A percentile compares a stretch with the other conserved stretches of the same genome.
Evolutionary conservation across 2,797 vertebrate species (phyloP).

Genomic region (Allobates femoralis): DNA sequence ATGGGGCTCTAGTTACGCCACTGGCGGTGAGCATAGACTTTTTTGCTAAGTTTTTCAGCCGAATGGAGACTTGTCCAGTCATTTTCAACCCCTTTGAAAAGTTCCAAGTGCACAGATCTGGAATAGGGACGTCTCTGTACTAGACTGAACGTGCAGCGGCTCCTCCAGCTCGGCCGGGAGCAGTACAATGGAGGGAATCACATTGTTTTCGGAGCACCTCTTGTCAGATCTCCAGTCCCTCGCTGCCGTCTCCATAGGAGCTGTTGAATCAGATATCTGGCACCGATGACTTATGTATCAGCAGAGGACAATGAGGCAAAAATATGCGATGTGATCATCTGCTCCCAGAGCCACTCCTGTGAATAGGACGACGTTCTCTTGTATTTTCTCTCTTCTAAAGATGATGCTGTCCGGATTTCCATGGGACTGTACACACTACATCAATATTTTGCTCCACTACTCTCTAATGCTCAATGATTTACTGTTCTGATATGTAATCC

Average conservation of each 20-base stretch:
- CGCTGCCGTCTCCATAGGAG: conserved; percentile 24
- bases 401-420: neutral
- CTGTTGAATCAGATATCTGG: conserved; percentile 19
- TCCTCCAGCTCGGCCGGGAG: neutral
- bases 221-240: neutral
- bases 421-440: neutral
- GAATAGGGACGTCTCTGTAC: neutral
- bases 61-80: too few species aligned
- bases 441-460: neutral
- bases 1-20: too few species aligned
- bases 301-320: conserved; percentile 14
- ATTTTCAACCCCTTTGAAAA: too few species aligned
- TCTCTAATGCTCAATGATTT: neutral
- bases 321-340: conserved; percentile 15
- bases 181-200: neutral
- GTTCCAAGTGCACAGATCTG: neutral
- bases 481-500: neutral
- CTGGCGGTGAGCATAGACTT: too few species aligned
- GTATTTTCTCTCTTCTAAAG: neutral
- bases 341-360: neutral
- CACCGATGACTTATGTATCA: conserved; percentile 7
- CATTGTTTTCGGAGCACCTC: neutral
- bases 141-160: neutral
- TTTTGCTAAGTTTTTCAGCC: too few species aligned
- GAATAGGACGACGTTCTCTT: neutral